Conservation (phyloP, 1,140 invertebrate genomes). For the Drosophila erecta region DNA sequence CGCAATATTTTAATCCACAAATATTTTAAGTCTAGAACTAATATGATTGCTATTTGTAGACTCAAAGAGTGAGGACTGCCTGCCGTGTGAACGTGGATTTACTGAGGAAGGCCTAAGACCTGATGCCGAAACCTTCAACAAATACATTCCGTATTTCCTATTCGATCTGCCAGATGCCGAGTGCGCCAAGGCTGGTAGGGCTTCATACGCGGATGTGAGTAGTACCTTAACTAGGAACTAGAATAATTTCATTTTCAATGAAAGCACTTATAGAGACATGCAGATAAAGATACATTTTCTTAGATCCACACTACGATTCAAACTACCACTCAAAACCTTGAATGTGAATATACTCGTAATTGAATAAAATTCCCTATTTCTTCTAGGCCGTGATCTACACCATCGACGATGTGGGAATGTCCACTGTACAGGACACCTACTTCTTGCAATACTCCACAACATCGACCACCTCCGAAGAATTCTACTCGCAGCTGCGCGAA, state of each 20-base stretch:
- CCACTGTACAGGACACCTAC: slow-evolving; percentile 88
- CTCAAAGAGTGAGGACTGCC: slow-evolving; percentile 72
- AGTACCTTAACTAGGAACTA: background rate
- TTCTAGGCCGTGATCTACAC: slow-evolving; percentile 87
- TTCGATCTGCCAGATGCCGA: slow-evolving; percentile 90
- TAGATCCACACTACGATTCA: no score
- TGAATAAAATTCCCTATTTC: background rate
- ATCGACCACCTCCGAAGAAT: slow-evolving; percentile 92
- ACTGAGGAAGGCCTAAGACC: slow-evolving; percentile 85
- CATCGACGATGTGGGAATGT: slow-evolving; percentile 86
- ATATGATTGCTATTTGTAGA: slow-evolving; percentile 32
- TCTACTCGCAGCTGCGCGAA: slow-evolving; percentile 91
- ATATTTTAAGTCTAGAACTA: background rate
- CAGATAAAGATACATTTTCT: no score
- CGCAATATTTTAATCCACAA: background rate
- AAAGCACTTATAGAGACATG: no score
- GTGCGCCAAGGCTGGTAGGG: slow-evolving; percentile 93
- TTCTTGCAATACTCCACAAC: slow-evolving; percentile 96
- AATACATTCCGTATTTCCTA: slow-evolving; percentile 92
- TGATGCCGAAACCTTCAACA: slow-evolving; percentile 87
- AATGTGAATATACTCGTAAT: no score
- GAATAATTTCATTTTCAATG: no score
- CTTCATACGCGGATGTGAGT: slow-evolving; percentile 88
- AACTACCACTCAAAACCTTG: no score
- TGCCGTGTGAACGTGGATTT: slow-evolving; percentile 84